Evolutionary conservation across 2,797 vertebrate genomes (phyloP), one percentile per base, ranked within the genome.

Genomic region (Myotis myotis): DNA sequence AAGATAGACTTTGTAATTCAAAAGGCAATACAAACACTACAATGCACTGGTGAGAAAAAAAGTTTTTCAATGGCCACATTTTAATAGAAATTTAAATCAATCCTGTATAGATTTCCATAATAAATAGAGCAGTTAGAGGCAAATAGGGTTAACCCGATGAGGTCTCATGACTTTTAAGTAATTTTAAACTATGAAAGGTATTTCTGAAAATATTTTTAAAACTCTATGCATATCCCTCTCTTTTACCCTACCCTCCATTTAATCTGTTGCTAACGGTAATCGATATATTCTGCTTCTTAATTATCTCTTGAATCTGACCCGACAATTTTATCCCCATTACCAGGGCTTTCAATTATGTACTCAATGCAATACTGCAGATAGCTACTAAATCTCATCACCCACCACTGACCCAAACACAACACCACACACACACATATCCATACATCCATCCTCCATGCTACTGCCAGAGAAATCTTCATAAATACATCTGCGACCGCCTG

Each of bases 21-120:
- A 82, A 93, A 87, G 22, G 17, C 36, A 25, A 5, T n/a, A 20
- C 57, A 91, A 70, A 76, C 15, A 10, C 15, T 68, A 8, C 2
- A n/a, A 0, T 41, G 33, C 75, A 8, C 70, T 94, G 22, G 30
- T 62, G 22, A 70, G 36, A 49, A 28, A 66, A 47, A 28, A 68
- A 20, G 72, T n/a, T 38, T 51, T 62, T 30, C 55, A 22, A 0
- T 62, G 71, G 60, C 87, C 44, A 28, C 25, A 86, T 6, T 74
- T 89, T 64, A 95, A 49, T 6, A 60, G 22, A 93, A 87, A 83
- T 94, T 49, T 30, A 91, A 87, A 10, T 75, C 53, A 84, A 8
- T 71, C 53, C 62, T 76, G 0, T 53, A 4, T 49, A 44, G 30
- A 86, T 86, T 92, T 82, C 47, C n/a, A 23, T 66, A 90, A 55